A percentile compares a stretch with the other conserved stretches of the same genome.
These are phyloP conservation scores for Trididemnum miniatum DNA, from an alignment of 23 tunicate species.

Conservation along the genomic window DNA sequence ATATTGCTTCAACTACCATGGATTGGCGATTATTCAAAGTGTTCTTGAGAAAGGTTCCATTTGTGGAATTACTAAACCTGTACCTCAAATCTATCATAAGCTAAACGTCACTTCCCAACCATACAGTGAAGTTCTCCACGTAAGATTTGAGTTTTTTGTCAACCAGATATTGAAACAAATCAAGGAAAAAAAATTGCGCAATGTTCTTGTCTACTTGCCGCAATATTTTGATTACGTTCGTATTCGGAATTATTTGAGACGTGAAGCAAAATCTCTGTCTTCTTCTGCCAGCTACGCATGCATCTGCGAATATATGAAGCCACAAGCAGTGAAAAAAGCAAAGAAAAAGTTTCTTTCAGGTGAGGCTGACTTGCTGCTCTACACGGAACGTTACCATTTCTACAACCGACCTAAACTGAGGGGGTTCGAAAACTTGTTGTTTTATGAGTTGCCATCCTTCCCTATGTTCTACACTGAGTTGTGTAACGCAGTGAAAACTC, in stretches of 20 bases:
- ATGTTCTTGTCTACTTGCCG: constrained; percentile 62
- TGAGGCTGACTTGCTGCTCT: constrained; percentile 57
- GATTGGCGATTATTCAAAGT: constrained; percentile 38
- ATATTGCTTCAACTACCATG: constrained; percentile 67
- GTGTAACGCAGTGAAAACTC: constrained; percentile 56
- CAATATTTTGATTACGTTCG: constrained; percentile 82
- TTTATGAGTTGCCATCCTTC: constrained; percentile 89
- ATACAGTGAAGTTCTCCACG: constrained; percentile 36
- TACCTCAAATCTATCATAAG: constrained; percentile 58
- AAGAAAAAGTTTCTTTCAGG: constrained; percentile 60
- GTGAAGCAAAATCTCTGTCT: constrained; percentile 51
- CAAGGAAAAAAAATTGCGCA: constrained; percentile 47
- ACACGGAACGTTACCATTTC: constrained; percentile 94
- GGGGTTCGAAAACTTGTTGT: constrained; percentile 60
- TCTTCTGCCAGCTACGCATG: constrained; percentile 47
- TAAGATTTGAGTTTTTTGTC: constrained; percentile 67
- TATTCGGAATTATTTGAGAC: constrained; percentile 66
- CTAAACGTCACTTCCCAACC: background rate
- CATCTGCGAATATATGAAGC: constrained; percentile 68
- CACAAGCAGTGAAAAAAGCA: constrained; percentile 58
- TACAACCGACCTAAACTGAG: constrained; percentile 66
- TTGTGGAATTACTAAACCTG: constrained; percentile 50
- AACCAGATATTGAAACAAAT: constrained; percentile 42
- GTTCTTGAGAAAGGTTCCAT: constrained; percentile 48
- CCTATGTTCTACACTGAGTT: constrained; percentile 84